Conservation (phyloP, 2,113 vertebrate species). For the Rhabdornis inornatus region DNA sequence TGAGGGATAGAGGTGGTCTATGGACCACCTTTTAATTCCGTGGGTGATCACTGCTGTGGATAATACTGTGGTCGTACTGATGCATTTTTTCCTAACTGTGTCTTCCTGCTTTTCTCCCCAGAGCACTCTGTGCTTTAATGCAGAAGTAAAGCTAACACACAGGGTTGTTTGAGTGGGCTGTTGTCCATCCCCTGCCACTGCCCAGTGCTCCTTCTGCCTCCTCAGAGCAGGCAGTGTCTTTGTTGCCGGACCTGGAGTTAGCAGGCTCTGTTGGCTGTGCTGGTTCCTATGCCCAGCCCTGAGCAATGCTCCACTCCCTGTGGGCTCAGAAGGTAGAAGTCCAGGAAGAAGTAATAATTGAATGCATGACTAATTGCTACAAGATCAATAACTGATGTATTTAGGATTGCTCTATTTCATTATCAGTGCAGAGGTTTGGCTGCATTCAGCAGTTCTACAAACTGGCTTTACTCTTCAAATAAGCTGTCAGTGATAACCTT, state of each 20-base stretch:
- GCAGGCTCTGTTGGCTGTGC: background rate
- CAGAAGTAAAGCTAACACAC: background rate
- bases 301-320: background rate
- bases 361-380: background rate
- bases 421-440: background rate
- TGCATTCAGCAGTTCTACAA: background rate
- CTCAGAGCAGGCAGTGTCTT: background rate
- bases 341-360: background rate
- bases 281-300: background rate
- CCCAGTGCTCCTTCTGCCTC: background rate
- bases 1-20: background rate
- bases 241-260: background rate
- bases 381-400: background rate
- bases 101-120: background rate
- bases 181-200: background rate
- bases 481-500: background rate
- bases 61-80: background rate
- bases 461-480: background rate
- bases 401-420: background rate
- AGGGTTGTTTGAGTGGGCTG: background rate
- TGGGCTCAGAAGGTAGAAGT: background rate
- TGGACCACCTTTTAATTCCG: background rate
- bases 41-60: background rate
- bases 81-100: fast-evolving
- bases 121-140: background rate